These are phyloP conservation scores for Microplitis mediator DNA, from an alignment of 1,140 invertebrate genomes.

Conservation along the genomic window DNA sequence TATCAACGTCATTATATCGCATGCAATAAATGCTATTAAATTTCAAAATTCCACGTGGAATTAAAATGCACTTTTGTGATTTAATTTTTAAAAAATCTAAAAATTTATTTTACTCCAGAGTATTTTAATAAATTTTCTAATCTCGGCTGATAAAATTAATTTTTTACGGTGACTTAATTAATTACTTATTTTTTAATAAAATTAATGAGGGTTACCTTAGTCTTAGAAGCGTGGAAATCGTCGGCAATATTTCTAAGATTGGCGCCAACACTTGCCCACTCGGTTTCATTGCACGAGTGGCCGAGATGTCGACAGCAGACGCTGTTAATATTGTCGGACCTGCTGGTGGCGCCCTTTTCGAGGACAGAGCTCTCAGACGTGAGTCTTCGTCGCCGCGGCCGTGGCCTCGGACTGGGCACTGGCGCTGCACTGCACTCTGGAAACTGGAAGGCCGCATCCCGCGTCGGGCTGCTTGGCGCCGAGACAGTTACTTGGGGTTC, in stretches of 20 bases:
- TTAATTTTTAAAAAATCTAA: too few relatives aligned
- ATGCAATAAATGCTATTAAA: too few relatives aligned
- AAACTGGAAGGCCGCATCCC: conserved; percentile 59
- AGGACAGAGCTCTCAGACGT: conserved; percentile 50
- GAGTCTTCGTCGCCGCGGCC: conserved; percentile 56
- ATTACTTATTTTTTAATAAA: too few relatives aligned
- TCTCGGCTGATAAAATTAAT: too few relatives aligned
- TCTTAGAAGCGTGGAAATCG: conserved; percentile 58
- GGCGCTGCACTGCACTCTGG: conserved; percentile 54
- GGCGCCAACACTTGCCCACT: conserved; percentile 56
- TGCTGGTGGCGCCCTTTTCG: conserved; percentile 35
- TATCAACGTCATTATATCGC: too few relatives aligned
- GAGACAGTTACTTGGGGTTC: conserved; percentile 57
- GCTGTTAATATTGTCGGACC: conserved; percentile 34
- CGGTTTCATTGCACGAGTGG: conserved; percentile 44
- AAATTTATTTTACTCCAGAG: too few relatives aligned
- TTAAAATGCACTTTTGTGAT: too few relatives aligned
- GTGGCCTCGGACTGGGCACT: conserved; percentile 56
- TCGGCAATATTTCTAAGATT: conserved; percentile 60
- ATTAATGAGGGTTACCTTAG: conserved; percentile 46
- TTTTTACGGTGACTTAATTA: too few relatives aligned
- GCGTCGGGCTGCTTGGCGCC: conserved; percentile 57
- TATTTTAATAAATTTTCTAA: too few relatives aligned
- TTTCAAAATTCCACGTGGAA: too few relatives aligned
- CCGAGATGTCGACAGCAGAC: conserved; percentile 42